Conservation (phyloP, 2,797 vertebrate genomes). For the Microchirus variegatus region DNA sequence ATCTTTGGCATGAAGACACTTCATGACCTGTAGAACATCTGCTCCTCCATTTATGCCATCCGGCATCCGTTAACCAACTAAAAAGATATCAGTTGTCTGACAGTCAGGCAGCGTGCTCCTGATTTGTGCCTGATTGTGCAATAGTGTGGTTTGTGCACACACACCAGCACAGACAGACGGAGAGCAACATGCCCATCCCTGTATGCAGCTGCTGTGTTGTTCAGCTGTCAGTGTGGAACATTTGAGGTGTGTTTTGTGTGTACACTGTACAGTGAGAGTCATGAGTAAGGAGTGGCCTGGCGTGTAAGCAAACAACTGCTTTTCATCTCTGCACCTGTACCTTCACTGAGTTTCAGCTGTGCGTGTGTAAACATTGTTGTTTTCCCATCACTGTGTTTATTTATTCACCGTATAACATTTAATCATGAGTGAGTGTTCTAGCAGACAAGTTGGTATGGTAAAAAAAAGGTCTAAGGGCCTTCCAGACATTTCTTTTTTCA, state of each 20-base stretch:
- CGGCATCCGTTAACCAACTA: slow-evolving; percentile 29
- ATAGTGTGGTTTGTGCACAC: slow-evolving; percentile 27
- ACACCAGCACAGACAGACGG: slow-evolving; percentile 28
- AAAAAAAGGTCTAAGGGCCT: neutral
- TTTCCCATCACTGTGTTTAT: slow-evolving; percentile 2
- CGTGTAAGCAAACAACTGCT: slow-evolving; percentile 42
- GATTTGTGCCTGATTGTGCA: slow-evolving; percentile 58
- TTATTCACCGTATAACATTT: neutral
- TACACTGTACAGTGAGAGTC: slow-evolving; percentile 53
- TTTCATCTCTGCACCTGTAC: slow-evolving; percentile 50
- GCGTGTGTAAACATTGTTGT: neutral
- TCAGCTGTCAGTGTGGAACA: slow-evolving; percentile 71
- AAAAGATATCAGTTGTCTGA: slow-evolving; percentile 29
- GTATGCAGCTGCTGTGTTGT: slow-evolving; percentile 64
- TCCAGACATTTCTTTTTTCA: neutral
- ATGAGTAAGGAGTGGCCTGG: slow-evolving; percentile 53
- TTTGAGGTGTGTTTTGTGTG: slow-evolving; percentile 65
- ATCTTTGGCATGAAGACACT: slow-evolving; percentile 12
- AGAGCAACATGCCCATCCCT: slow-evolving; percentile 64
- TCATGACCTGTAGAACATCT: slow-evolving; percentile 34
- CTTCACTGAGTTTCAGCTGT: slow-evolving; percentile 14
- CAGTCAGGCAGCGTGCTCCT: slow-evolving; percentile 35
- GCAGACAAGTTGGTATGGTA: neutral
- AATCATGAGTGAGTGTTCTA: slow-evolving; percentile 4
- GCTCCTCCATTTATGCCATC: slow-evolving; percentile 27